Evolutionary conservation across 2,888 invertebrate species (phyloP).

Genomic region (Pammene aurita): DNA sequence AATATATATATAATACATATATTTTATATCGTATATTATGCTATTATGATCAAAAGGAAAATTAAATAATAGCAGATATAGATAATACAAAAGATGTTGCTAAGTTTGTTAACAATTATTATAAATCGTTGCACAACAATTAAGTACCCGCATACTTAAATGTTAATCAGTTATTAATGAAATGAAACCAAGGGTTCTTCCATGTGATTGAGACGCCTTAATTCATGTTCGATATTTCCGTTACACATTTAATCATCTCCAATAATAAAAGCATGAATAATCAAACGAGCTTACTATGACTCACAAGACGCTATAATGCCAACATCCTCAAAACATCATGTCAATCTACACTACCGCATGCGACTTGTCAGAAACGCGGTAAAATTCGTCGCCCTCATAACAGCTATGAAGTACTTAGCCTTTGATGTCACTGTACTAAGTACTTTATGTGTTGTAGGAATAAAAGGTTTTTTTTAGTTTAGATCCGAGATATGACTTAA

Average conservation of each 20-base stretch:
- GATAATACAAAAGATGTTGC: too few species aligned
- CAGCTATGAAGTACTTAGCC: constrained; percentile 57
- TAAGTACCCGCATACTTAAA: too few species aligned
- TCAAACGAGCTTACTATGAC: constrained; percentile 22
- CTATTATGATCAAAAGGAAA: too few species aligned
- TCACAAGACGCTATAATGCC: constrained; percentile 17
- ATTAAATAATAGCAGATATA: too few species aligned
- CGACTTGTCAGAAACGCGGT: constrained; percentile 45
- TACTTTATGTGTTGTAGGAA: constrained; percentile 57
- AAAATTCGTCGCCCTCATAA: constrained; percentile 49
- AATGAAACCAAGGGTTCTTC: constrained; percentile 4
- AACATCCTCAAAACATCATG: constrained; percentile 34
- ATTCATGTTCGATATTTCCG: constrained; percentile 24
- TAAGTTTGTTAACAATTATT: too few species aligned
- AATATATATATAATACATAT: too few species aligned
- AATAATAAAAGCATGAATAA: constrained; percentile 34
- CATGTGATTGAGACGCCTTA: constrained; percentile 8
- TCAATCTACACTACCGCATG: constrained; percentile 42
- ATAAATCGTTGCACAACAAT: too few species aligned
- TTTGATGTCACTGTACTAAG: constrained; percentile 58
- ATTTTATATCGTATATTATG: too few species aligned
- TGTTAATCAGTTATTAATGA: constrained; percentile 1
- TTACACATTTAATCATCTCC: constrained; percentile 16
- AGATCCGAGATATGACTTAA: constrained; percentile 54
- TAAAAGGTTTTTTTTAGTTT: constrained; percentile 61